These are phyloP conservation scores for Palythoa caribaeorum DNA, from an alignment of 92 coral and sea anemone genomes.

Conservation along the genomic window DNA sequence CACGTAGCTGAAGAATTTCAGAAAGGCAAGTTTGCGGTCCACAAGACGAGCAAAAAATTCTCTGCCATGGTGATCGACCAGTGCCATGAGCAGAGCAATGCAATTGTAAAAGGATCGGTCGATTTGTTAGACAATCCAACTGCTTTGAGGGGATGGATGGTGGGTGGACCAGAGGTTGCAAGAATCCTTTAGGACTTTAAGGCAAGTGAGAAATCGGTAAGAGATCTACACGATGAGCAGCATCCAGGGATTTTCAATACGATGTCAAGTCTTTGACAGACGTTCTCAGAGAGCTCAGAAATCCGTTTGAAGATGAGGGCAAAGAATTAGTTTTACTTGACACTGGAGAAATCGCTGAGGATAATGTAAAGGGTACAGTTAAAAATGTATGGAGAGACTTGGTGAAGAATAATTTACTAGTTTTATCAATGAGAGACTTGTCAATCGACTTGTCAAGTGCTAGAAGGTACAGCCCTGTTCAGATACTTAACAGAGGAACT, in stretches of 20 bases:
- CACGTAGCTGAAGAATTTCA: conserved; percentile 41
- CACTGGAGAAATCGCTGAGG: conserved; percentile 57
- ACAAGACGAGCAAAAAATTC: conserved; percentile 35
- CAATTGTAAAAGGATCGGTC: conserved; percentile 36
- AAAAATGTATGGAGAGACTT: conserved; percentile 22
- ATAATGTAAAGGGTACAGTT: conserved; percentile 44
- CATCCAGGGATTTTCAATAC: conserved; percentile 41
- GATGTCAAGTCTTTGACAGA: conserved; percentile 52
- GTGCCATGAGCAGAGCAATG: conserved; percentile 59
- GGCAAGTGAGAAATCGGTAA: not conserved
- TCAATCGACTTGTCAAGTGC: too few relatives aligned
- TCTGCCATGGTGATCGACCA: conserved; percentile 61
- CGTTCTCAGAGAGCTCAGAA: conserved; percentile 62
- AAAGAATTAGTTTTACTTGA: conserved; percentile 60
- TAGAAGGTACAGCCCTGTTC: too few relatives aligned
- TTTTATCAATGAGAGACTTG: too few relatives aligned
- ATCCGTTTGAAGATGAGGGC: conserved; percentile 60
- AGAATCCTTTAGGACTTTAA: not conserved
- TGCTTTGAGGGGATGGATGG: conserved; percentile 46
- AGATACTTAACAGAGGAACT: conserved; percentile 40
- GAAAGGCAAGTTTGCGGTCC: conserved; percentile 52
- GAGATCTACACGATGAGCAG: conserved; percentile 57
- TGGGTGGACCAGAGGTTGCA: conserved; percentile 41
- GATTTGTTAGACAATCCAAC: not conserved
- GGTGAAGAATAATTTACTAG: conserved; percentile 57